Evolutionary conservation across 1,140 invertebrate species (phyloP), one percentile per base, ranked within the genome.

Genomic region (Magallana angulata): DNA sequence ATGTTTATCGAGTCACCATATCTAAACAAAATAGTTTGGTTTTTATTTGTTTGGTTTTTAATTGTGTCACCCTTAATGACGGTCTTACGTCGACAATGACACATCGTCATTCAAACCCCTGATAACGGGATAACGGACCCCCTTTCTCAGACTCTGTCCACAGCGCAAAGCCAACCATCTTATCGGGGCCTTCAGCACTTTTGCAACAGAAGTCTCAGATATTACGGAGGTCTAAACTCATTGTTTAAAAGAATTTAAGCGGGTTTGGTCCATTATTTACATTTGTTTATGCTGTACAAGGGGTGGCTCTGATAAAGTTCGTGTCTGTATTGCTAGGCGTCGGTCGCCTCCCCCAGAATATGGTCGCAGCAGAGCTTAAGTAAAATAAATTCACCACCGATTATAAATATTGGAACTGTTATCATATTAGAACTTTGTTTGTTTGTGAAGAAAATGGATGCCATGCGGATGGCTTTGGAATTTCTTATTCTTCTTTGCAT

Each of bases 241-340:
- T 76, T 76, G 68, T 76, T 76, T 76, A 76, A 76, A 76, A 76
- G 68, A 76, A 76, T 76, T 76, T 76, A 76, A 76, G 68, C 68
- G 68, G 68, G 30, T 24, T 76, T 76, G 68, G 24, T 76, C 36
- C 68, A 76, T 76, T 76, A 76, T 76, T 76, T 76, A 76, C 68
- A 76, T 76, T 76, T 76, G 68, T 76, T 76, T 76, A 76, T 76
- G 68, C 68, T 30, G 24, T 76, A 76, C 12, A 76, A 76, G 68
- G 68, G 68, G 18, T 76, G 24, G 68, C 68, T 11, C 11, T 18
- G 24, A 76, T 76, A 76, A 76, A 36, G 68, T 76, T 76, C 68
- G 68, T 76, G 24, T 76, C 24, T 76, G 68, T 11, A 76, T 76
- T 11, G 24, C 68, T 76, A 76, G 68, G 68, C 68, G 68, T 24